Evolutionary conservation across 2,888 invertebrate genomes (phyloP), one percentile per base, ranked within the genome.

Genomic region (Lordiphosa andalusiaca): DNA sequence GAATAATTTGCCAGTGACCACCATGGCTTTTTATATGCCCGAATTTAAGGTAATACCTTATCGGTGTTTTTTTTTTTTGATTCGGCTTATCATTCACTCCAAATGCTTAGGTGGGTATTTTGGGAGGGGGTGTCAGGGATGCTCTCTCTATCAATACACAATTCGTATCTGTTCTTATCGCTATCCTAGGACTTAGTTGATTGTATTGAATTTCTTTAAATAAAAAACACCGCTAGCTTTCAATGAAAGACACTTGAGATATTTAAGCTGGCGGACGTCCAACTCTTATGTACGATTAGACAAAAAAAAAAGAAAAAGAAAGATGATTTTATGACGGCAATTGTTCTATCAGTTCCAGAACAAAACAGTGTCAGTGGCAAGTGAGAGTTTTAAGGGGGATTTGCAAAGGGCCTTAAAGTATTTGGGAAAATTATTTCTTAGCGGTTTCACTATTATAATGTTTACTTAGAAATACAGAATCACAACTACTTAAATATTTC

Each of bases 201-300:
- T 7, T 13, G 36, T 40, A 33, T 38, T 44, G 19, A 35, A 51
- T 35, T 46, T 23, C 19, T 9, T 40, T 38, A 16, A 57, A 50
- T 40, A 19, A 40, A 21, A 25, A 6, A 51, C 65, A 12, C 37
- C 52, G 37, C 53, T 57, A 42, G 63, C 39, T 19, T 46, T 41
- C 51, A 74, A 82, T 62, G 66, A 64, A 61, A 53, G 49, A 9
- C 72, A 66, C 66, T 71, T 46, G 41, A 69, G 12, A 41, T 25
- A 16, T 19, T 60, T 41, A 44, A 38, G 51, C 38, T 16, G 52
- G 39, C 47, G 54, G 50, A 60, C 64, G 57, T 48, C 46, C 44
- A 44, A 12, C 49, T 56, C 54, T 73, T 13, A 46, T 49, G 6
- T 16, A 6, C 25, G 38, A 37, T 49, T 30, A 19, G 30, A 41